phyloP scores from a whole-genome alignment of 1,140 invertebrate genomes.

The Adoxophyes honmai region DNA sequence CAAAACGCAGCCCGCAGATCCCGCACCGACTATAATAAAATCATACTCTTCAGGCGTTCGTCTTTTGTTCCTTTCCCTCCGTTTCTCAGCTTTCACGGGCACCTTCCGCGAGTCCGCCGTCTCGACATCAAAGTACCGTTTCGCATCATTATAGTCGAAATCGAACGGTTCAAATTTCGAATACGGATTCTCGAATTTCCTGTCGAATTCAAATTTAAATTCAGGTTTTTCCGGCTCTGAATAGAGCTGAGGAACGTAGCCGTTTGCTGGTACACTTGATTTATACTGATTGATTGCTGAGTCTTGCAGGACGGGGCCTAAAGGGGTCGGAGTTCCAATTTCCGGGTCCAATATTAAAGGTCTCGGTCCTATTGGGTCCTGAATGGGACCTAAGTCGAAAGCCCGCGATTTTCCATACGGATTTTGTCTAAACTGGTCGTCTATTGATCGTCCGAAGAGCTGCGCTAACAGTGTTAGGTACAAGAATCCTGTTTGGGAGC shows the following conservation, averaged over 20 bases:
- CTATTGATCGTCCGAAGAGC: conserved; percentile 77
- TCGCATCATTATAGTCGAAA: conserved; percentile 30
- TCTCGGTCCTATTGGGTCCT: neutral
- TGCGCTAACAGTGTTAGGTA: conserved; percentile 77
- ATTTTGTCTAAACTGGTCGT: conserved; percentile 29
- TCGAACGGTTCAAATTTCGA: conserved; percentile 19
- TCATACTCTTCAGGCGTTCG: conserved; percentile 44
- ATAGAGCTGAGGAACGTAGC: conserved; percentile 20
- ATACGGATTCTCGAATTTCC: conserved; percentile 13
- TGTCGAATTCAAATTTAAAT: conserved; percentile 13
- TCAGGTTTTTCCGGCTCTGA: conserved; percentile 20
- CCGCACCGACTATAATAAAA: conserved; percentile 64
- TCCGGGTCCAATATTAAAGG: conserved; percentile 10
- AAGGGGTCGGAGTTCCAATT: neutral
- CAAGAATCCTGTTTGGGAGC: conserved; percentile 76
- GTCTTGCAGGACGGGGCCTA: neutral
- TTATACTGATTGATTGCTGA: neutral
- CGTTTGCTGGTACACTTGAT: neutral
- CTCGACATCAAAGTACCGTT: conserved; percentile 31
- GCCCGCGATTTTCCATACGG: too few relatives aligned
- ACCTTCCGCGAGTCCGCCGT: conserved; percentile 38
- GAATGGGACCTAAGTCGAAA: too few relatives aligned
- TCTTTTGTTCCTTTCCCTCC: conserved; percentile 28
- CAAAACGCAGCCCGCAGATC: conserved; percentile 62
- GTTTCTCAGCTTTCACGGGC: conserved; percentile 22